Conservation (phyloP, 1,140 invertebrate species). For the Globodera rostochiensis region DNA sequence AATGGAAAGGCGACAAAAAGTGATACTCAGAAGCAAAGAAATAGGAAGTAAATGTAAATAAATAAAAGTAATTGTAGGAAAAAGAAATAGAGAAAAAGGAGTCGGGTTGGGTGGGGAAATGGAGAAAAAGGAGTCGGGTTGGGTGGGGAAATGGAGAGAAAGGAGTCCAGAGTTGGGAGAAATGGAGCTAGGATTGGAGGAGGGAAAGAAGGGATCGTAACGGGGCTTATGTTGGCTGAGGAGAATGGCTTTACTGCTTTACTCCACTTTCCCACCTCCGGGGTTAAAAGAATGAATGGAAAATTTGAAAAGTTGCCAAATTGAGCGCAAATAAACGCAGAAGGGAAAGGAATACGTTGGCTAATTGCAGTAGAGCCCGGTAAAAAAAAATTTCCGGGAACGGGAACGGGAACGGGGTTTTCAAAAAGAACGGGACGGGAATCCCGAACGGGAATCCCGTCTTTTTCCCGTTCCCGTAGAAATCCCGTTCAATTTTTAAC, state of each 20-base stretch:
- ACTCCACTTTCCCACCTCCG: background rate
- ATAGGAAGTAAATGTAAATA: background rate
- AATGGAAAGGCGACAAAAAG: background rate
- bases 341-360: background rate
- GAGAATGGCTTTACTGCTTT: background rate
- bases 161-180: background rate
- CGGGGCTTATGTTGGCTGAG: background rate
- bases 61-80: background rate
- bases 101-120: background rate
- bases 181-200: background rate
- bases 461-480: too few species aligned
- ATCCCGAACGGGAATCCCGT: too few species aligned
- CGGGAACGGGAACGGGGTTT: too few species aligned
- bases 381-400: too few species aligned
- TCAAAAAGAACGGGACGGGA: too few species aligned
- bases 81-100: background rate
- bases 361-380: too few species aligned
- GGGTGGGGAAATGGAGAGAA: background rate
- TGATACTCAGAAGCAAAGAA: background rate
- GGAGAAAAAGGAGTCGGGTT: background rate
- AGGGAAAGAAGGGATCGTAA: background rate
- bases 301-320: background rate
- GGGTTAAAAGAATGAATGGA: background rate
- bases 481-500: too few species aligned
- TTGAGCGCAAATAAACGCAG: constrained; percentile 5